These are phyloP conservation scores for Zaprionus obscuricornis DNA, from an alignment of 2,888 invertebrate species.

Conservation along the genomic window DNA sequence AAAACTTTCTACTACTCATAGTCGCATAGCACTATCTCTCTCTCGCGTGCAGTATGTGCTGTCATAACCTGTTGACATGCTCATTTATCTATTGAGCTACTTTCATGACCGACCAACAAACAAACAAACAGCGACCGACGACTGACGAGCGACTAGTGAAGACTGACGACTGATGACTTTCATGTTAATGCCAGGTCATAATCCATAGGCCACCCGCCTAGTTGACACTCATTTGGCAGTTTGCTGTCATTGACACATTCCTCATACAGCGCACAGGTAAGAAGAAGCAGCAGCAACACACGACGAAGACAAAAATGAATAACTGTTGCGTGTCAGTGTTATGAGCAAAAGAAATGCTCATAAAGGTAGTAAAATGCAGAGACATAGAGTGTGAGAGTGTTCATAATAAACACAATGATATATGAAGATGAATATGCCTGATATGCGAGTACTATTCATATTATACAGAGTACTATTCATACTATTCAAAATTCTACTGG, in stretches of 20 bases:
- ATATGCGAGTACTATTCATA: constrained; percentile 8
- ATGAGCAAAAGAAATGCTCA: constrained; percentile 2
- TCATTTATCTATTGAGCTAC: constrained; percentile 45
- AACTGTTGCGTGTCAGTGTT: constrained; percentile 60
- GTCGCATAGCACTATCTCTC: background rate
- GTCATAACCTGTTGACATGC: constrained; percentile 57
- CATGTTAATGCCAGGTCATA: constrained; percentile 64
- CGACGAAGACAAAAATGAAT: constrained; percentile 13
- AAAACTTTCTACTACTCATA: background rate
- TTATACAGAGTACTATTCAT: no score
- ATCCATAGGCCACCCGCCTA: constrained; percentile 47
- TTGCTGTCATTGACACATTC: constrained; percentile 50
- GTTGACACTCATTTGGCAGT: constrained; percentile 70
- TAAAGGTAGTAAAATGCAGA: constrained; percentile 11
- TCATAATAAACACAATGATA: constrained; percentile 21
- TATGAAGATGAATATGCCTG: constrained; percentile 48
- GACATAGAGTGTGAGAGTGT: background rate
- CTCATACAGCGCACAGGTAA: constrained; percentile 15
- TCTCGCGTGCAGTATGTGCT: no score
- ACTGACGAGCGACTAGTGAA: no score
- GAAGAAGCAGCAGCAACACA: background rate
- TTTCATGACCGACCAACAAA: constrained; percentile 8
- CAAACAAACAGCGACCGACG: background rate
- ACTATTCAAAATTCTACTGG: no score
- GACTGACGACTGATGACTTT: constrained; percentile 21